Evolutionary conservation across 92 coral and sea anemone species (phyloP), one percentile per base, ranked within the genome.

Genomic region (Zoanthus sansibaricus): DNA sequence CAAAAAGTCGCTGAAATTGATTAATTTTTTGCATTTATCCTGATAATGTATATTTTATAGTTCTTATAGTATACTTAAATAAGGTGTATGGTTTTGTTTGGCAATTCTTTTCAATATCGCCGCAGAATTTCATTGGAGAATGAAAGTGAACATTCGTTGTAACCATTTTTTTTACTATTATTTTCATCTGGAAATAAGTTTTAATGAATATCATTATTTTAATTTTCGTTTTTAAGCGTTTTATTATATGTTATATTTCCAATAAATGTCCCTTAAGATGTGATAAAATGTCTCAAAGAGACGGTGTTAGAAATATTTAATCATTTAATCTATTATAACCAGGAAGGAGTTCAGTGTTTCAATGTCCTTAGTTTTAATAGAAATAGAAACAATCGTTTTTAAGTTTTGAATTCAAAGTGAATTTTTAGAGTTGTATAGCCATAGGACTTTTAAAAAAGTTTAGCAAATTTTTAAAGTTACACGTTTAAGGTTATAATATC

Each of bases 221-320:
- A 58, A 14, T 58, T 58, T 58, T 14, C 15, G 15, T 58, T 9
- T 58, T 58, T 58, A 14, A 14, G 1, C n/a, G 15, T 58, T 58
- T 5, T 9, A 15, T 18, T 58, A 14, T 58, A 18, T 58, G 2
- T 13, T 58, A 6, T 16, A 18, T 14, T 58, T 58, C 14, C n/a
- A 2, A 11, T 58, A 14, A 5, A 18, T 49, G 8, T 62, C 25
- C n/a, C 18, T 20, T 62, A 20, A 7, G 4, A 3, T 17, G 14
- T 45, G 49, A 44, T 9, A 72, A 72, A 10, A 30, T 72, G 9
- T 62, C 69, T 72, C 77, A 72, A 72, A 72, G 77, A 72, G 56
- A 72, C 17, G 12, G 56, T 9, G 15, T 44, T 8, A 5, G 17
- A 44, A 48, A 20, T 72, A 72, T 72, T 72, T 72, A 72, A 72